These are phyloP conservation scores for Gymnothorax javanicus DNA, from an alignment of 2,797 vertebrate species.

Conservation along the genomic window DNA sequence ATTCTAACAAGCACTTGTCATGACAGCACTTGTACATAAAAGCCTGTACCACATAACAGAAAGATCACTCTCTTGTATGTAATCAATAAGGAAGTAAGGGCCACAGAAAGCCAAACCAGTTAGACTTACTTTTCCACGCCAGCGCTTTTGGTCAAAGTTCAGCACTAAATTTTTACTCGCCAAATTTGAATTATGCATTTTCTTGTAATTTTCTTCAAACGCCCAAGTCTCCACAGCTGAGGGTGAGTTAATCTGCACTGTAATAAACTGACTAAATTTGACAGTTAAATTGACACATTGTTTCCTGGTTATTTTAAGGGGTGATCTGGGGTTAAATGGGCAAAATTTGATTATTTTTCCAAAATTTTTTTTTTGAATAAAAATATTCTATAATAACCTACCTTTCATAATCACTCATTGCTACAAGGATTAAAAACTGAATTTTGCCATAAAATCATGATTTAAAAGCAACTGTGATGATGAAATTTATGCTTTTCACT, in stretches of 20 bases:
- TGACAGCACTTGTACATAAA: conserved; percentile 24
- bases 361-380: too few relatives aligned
- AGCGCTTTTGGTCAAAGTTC: neutral
- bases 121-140: neutral
- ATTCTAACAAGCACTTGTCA: conserved; percentile 31
- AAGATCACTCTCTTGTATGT: conserved; percentile 19
- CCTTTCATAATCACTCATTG: too few relatives aligned
- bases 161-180: neutral
- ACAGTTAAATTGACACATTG: too few relatives aligned
- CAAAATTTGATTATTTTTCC: too few relatives aligned
- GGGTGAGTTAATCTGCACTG: neutral
- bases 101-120: neutral
- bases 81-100: conserved; percentile 31
- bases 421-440: too few relatives aligned
- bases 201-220: conserved; percentile 61
- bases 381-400: too few relatives aligned
- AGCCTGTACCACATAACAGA: conserved; percentile 11
- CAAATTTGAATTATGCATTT: conserved; percentile 25
- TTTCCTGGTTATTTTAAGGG: too few relatives aligned
- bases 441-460: too few relatives aligned
- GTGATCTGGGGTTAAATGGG: too few relatives aligned
- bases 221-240: conserved; percentile 50
- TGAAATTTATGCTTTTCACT: too few relatives aligned
- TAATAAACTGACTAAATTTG: neutral
- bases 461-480: too few relatives aligned